phyloP scores from a whole-genome alignment of 2,113 vertebrate genomes.

The Gila orcuttii region DNA sequence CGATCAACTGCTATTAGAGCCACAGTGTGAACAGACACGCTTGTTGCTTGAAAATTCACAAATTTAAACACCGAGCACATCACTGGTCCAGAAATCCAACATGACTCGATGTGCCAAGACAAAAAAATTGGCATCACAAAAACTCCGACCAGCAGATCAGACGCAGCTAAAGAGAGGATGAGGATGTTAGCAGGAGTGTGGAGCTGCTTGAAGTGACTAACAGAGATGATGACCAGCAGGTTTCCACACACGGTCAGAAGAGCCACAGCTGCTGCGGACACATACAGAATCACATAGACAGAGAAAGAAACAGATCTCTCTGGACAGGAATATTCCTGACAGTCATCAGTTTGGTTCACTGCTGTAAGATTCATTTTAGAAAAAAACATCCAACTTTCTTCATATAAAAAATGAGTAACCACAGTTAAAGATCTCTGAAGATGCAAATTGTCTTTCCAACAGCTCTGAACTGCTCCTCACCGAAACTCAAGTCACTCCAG shows the following conservation, averaged over 20 bases:
- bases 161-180: too few relatives aligned
- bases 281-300: conserved; percentile 59
- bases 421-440: not conserved
- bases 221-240: conserved; percentile 56
- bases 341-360: conserved; percentile 6
- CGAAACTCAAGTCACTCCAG: not conserved
- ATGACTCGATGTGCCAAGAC: too few relatives aligned
- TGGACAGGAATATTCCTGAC: conserved; percentile 42
- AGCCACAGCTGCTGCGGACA: conserved; percentile 62
- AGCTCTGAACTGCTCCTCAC: not conserved
- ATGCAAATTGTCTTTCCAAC: not conserved
- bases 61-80: too few relatives aligned
- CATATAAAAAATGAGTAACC: not conserved
- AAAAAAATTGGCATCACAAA: too few relatives aligned
- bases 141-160: too few relatives aligned
- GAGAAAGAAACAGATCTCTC: conserved; percentile 40
- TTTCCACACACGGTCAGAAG: conserved; percentile 67
- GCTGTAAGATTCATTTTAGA: conserved; percentile 23
- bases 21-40: too few relatives aligned
- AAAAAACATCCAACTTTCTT: not conserved
- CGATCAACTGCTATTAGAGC: too few relatives aligned
- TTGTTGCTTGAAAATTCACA: too few relatives aligned
- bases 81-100: too few relatives aligned
- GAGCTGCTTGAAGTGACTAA: too few relatives aligned
- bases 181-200: too few relatives aligned